phyloP scores from a whole-genome alignment of 2,113 vertebrate species.

The Propithecus coquereli region DNA sequence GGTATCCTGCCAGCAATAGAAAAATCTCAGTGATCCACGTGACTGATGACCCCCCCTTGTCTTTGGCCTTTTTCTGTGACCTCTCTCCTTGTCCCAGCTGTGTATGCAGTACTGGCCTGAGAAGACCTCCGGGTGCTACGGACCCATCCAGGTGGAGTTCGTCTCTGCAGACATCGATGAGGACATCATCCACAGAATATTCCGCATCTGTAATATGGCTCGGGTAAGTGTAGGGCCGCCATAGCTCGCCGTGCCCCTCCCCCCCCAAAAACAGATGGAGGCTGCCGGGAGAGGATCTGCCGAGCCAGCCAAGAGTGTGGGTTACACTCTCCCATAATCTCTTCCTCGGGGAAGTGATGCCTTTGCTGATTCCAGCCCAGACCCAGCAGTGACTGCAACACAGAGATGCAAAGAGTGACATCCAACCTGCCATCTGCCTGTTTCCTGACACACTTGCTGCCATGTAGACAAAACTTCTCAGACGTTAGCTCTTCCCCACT shows the following conservation, averaged over 20 bases:
- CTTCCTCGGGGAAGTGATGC: not conserved
- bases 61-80: not conserved
- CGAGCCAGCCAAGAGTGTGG: not conserved
- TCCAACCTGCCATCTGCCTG: constrained; percentile 42
- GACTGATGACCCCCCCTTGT: fast-evolving
- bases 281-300: not conserved
- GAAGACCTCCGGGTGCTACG: constrained; percentile 95
- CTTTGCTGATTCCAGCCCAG: not conserved
- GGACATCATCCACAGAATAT: constrained; percentile 97
- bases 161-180: constrained; percentile 98
- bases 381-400: not conserved
- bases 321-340: not conserved
- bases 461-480: constrained; percentile 7
- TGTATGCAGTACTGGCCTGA: constrained; percentile 99
- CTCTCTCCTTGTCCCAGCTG: constrained; percentile 80
- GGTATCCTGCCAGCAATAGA: not conserved
- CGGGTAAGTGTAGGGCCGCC: constrained; percentile 80
- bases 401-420: not conserved
- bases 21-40: not conserved
- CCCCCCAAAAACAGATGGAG: not conserved
- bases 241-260: not conserved
- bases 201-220: constrained; percentile 99
- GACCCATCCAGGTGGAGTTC: constrained; percentile 97
- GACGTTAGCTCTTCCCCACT: not conserved
- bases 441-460: constrained; percentile 32